A percentile compares a stretch with the other conserved stretches of the same genome.
Evolutionary conservation across 1,140 invertebrate species (phyloP).

Genomic region (Andrena cerasifolii): DNA sequence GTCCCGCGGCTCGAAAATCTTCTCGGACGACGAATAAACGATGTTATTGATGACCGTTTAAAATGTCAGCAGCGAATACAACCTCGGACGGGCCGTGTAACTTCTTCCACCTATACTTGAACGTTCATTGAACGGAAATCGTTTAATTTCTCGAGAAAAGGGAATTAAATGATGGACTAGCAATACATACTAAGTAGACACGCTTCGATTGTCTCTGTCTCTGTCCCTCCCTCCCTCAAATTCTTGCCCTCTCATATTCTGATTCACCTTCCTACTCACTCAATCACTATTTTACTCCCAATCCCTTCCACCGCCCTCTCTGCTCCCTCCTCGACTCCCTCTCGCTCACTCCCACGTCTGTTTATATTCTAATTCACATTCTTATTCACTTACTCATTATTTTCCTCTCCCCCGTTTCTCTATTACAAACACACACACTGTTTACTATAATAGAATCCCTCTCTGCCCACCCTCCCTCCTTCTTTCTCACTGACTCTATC

Average conservation of each 20-base stretch:
- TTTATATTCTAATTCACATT: conserved; percentile 14
- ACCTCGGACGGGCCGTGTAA: no score
- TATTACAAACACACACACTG: neutral
- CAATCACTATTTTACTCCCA: neutral
- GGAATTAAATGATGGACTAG: no score
- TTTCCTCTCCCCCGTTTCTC: neutral
- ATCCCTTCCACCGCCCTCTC: neutral
- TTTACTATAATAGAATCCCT: neutral
- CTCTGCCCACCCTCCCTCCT: neutral
- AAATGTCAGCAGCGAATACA: neutral
- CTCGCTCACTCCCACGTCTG: neutral
- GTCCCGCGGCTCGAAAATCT: neutral
- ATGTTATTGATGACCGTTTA: conserved; percentile 8
- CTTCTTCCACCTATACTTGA: neutral
- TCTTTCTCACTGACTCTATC: neutral
- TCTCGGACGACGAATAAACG: neutral
- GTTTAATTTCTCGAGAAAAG: neutral
- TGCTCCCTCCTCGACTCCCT: neutral
- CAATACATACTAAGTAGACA: no score
- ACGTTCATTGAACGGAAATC: neutral
- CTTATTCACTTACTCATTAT: neutral
- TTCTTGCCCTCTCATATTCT: no score
- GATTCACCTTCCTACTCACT: conserved; percentile 7
- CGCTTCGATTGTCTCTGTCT: no score
- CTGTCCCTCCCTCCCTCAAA: no score